A percentile compares a stretch with the other conserved stretches of the same genome.
Conservation (phyloP, 2,113 vertebrate species). For the Suncus etruscus region DNA sequence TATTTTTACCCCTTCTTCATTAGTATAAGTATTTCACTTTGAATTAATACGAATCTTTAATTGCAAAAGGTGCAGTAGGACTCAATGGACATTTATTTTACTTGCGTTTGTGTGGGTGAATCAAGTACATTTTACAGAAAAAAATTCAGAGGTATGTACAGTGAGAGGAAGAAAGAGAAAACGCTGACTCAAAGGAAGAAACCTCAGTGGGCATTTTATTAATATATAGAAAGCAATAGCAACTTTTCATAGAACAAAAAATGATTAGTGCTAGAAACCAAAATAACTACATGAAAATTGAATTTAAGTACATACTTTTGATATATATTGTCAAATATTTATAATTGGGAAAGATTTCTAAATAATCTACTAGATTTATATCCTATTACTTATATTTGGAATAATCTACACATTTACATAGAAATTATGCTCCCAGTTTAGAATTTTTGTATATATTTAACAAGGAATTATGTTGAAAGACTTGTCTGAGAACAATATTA, state of each 20-base stretch:
- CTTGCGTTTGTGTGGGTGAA: too few species aligned
- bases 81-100: conserved; percentile 10
- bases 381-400: conserved; percentile 9
- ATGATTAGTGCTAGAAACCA: neutral
- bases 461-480: conserved; percentile 13
- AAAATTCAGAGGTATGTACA: too few species aligned
- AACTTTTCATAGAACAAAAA: neutral
- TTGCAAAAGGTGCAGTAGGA: neutral
- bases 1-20: conserved; percentile 51
- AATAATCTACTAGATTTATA: neutral
- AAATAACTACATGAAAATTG: conserved; percentile 1
- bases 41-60: conserved; percentile 42
- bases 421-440: conserved; percentile 6
- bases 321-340: conserved; percentile 46
- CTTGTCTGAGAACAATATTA: conserved; percentile 33
- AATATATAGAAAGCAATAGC: conserved; percentile 3
- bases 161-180: too few species aligned
- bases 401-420: neutral
- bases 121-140: too few species aligned
- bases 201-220: neutral
- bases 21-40: conserved; percentile 11
- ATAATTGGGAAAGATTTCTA: conserved; percentile 20
- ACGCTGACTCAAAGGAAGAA: too few species aligned
- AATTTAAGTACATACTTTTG: neutral
- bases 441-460: conserved; percentile 38